Percentiles rank a stretch among this genome's conserved stretches.
Evolutionary conservation across 2,113 vertebrate genomes (phyloP).

Genomic region (Tupaia tana): DNA sequence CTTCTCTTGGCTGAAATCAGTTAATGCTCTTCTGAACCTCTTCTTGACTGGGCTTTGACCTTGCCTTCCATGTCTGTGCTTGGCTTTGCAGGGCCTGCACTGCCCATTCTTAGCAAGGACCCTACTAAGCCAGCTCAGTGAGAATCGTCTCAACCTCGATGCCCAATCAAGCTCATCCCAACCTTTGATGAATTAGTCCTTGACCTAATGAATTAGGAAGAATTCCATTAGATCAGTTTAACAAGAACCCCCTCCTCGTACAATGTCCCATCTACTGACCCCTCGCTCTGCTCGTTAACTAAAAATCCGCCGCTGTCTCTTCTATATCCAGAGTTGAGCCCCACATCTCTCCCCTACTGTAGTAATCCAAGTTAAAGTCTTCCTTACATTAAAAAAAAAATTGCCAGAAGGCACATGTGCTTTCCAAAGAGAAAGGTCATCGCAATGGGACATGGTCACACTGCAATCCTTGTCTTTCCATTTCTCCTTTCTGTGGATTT

Average conservation of each 20-base stretch:
- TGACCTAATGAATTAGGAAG: not conserved
- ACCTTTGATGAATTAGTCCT: not conserved
- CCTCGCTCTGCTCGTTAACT: not conserved
- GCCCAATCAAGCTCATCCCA: accelerated
- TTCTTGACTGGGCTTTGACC: not conserved
- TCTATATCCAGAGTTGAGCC: not conserved
- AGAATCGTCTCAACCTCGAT: not conserved
- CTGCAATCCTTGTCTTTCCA: too few relatives aligned
- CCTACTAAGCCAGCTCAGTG: not conserved
- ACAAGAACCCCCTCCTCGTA: not conserved
- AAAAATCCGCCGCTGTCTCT: not conserved
- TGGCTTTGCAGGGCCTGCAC: not conserved
- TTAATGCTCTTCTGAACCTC: not conserved
- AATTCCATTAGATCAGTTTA: not conserved
- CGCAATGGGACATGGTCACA: too few relatives aligned
- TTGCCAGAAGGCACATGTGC: too few relatives aligned
- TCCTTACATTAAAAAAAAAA: not conserved
- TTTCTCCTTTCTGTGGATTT: too few relatives aligned
- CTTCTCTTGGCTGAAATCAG: not conserved
- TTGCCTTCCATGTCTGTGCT: not conserved
- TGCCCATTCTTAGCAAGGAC: accelerated
- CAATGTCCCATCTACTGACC: not conserved
- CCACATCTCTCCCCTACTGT: not conserved
- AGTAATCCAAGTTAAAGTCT: not conserved
- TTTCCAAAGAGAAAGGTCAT: too few relatives aligned